Evolutionary conservation across 2,888 invertebrate species (phyloP), one percentile per base, ranked within the genome.

Genomic region (Argyra leucocephala): DNA sequence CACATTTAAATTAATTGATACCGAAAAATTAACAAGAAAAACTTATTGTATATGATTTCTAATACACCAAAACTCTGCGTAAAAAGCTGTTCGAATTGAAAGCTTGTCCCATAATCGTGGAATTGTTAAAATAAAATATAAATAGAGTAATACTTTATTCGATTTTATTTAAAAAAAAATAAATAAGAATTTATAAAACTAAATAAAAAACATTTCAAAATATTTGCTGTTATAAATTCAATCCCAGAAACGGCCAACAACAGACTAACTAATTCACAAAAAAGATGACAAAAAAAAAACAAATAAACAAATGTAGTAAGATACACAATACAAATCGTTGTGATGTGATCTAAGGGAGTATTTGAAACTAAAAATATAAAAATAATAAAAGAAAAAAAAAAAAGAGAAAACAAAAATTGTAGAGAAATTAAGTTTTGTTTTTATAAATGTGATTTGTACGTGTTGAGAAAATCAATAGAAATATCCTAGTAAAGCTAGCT

Each of bases 381-480:
- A 31, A 31, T 4, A 31, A 31, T 1, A 31, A 31, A 48, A 48
- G 1, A 31, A 31, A 31, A 31, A 7, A 31, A 31, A 31, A 10
- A 31, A 48, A 48, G 18, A 2, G 48, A 48, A 31, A 31, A n/a
- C 48, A 48, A 48, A 48, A 48, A 48, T 48, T 48, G 48, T n/a
- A 18, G 18, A 48, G 15, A 31, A 26, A 26, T 48, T 48, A 18
- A 5, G 15, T 48, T 48, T 18, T 18, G 48, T 48, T 48, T 48
- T 48, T 48, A 48, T 48, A 48, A 48, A 48, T 48, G 48, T 48
- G 48, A 48, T 48, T 48, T 48, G 48, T 48, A 48, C 48, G 48
- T 48, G 48, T 48, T 48, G 48, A 18, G 48, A 48, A 48, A 48
- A 48, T 48, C 48, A 48, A 48, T 48, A 48, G 7, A n/a, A 18